phyloP scores from a whole-genome alignment of 2,797 vertebrate species.

The Craterocephalus amniculus region DNA sequence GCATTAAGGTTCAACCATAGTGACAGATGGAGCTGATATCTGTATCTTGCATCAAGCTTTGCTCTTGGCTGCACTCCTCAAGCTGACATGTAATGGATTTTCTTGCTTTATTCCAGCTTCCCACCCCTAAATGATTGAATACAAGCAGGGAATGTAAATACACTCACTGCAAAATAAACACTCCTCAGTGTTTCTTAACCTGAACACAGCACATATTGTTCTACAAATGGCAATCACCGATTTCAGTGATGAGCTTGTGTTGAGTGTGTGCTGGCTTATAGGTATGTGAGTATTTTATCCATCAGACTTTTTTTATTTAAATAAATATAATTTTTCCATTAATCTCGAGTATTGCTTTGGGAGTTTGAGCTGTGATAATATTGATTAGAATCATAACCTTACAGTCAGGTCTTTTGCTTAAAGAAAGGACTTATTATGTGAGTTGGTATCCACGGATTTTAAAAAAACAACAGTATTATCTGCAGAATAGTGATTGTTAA shows the following conservation, averaged over 20 bases:
- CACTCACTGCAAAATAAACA: constrained; percentile 13
- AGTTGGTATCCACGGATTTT: constrained; percentile 20
- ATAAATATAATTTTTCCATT: constrained; percentile 20
- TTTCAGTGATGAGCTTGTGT: constrained; percentile 20
- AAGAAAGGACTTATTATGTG: constrained; percentile 38
- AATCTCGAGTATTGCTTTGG: constrained; percentile 67
- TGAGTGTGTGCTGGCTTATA: constrained; percentile 49
- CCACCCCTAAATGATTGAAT: constrained; percentile 26
- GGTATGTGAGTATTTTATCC: constrained; percentile 48
- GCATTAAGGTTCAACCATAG: constrained; percentile 45
- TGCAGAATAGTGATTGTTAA: not conserved
- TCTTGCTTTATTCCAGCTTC: constrained; percentile 20
- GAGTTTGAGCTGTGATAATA: constrained; percentile 48
- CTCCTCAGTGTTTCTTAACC: constrained; percentile 25
- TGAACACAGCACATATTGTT: constrained; percentile 13
- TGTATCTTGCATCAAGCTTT: constrained; percentile 29
- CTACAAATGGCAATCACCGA: constrained; percentile 17
- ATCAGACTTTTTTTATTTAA: constrained; percentile 31
- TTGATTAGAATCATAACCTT: constrained; percentile 63
- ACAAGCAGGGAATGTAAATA: constrained; percentile 35
- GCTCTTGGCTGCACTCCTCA: constrained; percentile 17
- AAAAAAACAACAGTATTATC: not conserved
- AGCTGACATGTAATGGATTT: constrained; percentile 16
- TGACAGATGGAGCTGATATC: constrained; percentile 55
- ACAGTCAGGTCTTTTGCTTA: constrained; percentile 42